phyloP scores from a whole-genome alignment of 2,113 vertebrate genomes.

The Setophaga coronata region DNA sequence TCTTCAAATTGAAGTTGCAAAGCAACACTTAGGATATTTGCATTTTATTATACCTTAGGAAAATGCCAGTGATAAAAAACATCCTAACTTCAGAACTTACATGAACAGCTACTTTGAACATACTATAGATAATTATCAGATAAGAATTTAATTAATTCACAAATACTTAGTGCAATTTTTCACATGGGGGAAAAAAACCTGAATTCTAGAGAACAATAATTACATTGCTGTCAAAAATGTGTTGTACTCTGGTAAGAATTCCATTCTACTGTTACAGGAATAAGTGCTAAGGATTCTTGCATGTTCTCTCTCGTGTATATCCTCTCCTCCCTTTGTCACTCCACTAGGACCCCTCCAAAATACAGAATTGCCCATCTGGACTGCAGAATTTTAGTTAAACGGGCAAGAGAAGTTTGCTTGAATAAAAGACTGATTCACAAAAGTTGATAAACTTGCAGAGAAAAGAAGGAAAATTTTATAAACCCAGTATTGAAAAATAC shows the following conservation, averaged over 20 bases:
- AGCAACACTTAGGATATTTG: neutral
- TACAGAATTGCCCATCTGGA: neutral
- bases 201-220: neutral
- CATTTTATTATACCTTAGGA: neutral
- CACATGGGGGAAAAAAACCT: neutral
- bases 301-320: neutral
- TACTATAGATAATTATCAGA: neutral
- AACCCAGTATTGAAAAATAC: neutral
- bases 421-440: neutral
- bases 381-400: neutral
- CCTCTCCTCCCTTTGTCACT: neutral
- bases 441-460: neutral
- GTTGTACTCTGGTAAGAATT: neutral
- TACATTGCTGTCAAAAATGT: neutral
- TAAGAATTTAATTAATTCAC: conserved; percentile 37
- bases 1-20: neutral
- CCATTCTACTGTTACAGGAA: neutral
- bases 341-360: neutral
- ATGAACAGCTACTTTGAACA: neutral
- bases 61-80: neutral
- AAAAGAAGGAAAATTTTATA: neutral
- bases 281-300: neutral
- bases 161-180: conserved; percentile 2
- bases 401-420: neutral
- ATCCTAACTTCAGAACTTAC: neutral